Base-by-base conservation (phyloP, 2,113 vertebrate species). In the Pyrgilauda ruficollis region DNA sequence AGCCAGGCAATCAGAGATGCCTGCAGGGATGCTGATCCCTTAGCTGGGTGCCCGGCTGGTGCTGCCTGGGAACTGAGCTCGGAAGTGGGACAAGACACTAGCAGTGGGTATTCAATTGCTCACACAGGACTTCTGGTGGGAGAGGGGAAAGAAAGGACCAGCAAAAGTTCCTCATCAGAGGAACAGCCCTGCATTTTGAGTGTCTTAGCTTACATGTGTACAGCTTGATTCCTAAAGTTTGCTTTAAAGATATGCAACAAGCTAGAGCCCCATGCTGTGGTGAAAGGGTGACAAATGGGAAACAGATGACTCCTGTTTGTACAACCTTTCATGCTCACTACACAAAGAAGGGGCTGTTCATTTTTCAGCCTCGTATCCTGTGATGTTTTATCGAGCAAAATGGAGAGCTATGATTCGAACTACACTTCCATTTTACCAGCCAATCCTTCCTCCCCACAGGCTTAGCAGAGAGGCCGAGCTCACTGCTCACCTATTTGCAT, bases 21-120 rank as follows among this genome's bases (percentile, higher is more conserved):
- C 22, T 14, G 20, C 15, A 61, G 64, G 72, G 15, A 52, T 39
- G 31, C 46, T 90, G 67, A 13, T 85, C 43, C 69, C 66, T 47
- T 10, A 5, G 39, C 28, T 1, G 0, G 10, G 6, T 27, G 47
- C 26, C 18, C 44, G 46, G 41, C 53, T 33, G 31, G 53, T 8
- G 31, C 53, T 56, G 18, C 7, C 5, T 33, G 30, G 53, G 53
- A 33, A 21, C 53, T 21, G 30, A 31, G 43, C 50, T 14, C 0
- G 8, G 43, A 47, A 64, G 7, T 0, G 2, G 19, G 33, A 24
- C 20, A 3, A 37, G 59, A 35, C 11, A 52, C 7, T 5, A 43
- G 39, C 35, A 33, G 7, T 12, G n/a, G 3, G 1, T 7, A 15
- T 74, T 63, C 9, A 0, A 21, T 50, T 63, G 15, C 26, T 73